Evolutionary conservation across 2,888 invertebrate genomes (phyloP).

Genomic region (Luffia ferchaultella): DNA sequence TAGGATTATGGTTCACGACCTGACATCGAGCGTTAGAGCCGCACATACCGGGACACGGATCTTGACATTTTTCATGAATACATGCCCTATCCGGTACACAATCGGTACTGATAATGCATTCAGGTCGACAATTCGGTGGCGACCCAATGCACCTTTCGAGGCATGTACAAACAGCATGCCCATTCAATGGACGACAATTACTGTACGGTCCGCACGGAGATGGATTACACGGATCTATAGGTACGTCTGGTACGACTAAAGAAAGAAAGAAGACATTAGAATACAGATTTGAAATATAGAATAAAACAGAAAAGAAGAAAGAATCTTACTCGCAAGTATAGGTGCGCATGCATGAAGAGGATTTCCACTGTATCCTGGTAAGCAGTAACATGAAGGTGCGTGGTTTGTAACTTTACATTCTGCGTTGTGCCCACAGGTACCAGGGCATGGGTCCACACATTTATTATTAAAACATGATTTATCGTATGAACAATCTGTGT

Average conservation of each 20-base stretch:
- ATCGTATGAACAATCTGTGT: slow-evolving; percentile 75
- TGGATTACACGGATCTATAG: slow-evolving; percentile 74
- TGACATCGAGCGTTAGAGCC: slow-evolving; percentile 80
- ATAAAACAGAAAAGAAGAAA: slow-evolving; percentile 24
- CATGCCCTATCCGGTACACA: slow-evolving; percentile 80
- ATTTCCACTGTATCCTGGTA: slow-evolving; percentile 76
- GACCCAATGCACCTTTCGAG: slow-evolving; percentile 75
- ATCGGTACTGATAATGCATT: slow-evolving; percentile 81
- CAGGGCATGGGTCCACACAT: slow-evolving; percentile 81
- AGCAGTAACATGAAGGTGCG: slow-evolving; percentile 79
- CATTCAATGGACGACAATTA: slow-evolving; percentile 74
- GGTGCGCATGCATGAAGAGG: slow-evolving; percentile 71
- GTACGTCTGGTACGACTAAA: slow-evolving; percentile 46
- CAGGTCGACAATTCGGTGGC: slow-evolving; percentile 79
- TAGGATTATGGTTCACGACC: slow-evolving; percentile 81
- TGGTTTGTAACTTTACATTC: slow-evolving; percentile 80
- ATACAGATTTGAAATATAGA: slow-evolving; percentile 14
- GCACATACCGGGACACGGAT: slow-evolving; percentile 81
- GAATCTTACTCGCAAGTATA: slow-evolving; percentile 66
- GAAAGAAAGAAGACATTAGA: slow-evolving; percentile 27
- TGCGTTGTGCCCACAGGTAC: slow-evolving; percentile 79
- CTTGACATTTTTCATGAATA: slow-evolving; percentile 77
- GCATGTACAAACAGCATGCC: slow-evolving; percentile 81
- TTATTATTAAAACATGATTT: slow-evolving; percentile 80
- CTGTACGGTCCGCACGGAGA: slow-evolving; percentile 84